phyloP scores from a whole-genome alignment of 2,888 invertebrate genomes.

The Eutolmus rufibarbis region DNA sequence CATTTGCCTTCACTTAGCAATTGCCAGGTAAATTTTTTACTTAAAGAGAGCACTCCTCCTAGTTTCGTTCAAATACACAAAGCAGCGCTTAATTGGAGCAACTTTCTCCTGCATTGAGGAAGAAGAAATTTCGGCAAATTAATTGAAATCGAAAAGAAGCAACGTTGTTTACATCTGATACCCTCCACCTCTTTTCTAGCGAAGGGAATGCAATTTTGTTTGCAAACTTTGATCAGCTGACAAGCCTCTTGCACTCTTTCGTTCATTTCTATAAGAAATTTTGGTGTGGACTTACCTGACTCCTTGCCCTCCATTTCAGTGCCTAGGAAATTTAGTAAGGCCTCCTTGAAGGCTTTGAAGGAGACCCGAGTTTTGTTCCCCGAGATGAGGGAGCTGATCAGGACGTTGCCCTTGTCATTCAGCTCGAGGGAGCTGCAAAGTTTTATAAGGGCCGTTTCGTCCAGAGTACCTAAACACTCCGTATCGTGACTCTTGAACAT shows the following conservation, averaged over 20 bases:
- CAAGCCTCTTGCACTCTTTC: background rate
- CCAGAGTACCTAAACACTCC: conserved; percentile 73
- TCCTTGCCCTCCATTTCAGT: conserved; percentile 61
- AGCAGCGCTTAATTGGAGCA: background rate
- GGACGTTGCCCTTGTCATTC: conserved; percentile 72
- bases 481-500: conserved; percentile 82
- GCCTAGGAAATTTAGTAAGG: conserved; percentile 74
- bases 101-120: background rate
- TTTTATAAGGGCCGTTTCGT: conserved; percentile 71
- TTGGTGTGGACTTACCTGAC: conserved; percentile 41
- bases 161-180: background rate
- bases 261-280: background rate
- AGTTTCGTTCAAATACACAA: background rate
- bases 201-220: background rate
- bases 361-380: conserved; percentile 64
- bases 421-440: conserved; percentile 81
- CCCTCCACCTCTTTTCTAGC: background rate
- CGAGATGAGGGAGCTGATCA: conserved; percentile 68
- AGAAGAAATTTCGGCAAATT: background rate
- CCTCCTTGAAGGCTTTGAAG: conserved; percentile 80
- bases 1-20: background rate
- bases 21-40: background rate
- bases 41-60: background rate
- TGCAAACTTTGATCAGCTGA: conserved; percentile 20
- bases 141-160: background rate